Conservation (phyloP, 2,888 invertebrate genomes). For the Parnassius smintheus region DNA sequence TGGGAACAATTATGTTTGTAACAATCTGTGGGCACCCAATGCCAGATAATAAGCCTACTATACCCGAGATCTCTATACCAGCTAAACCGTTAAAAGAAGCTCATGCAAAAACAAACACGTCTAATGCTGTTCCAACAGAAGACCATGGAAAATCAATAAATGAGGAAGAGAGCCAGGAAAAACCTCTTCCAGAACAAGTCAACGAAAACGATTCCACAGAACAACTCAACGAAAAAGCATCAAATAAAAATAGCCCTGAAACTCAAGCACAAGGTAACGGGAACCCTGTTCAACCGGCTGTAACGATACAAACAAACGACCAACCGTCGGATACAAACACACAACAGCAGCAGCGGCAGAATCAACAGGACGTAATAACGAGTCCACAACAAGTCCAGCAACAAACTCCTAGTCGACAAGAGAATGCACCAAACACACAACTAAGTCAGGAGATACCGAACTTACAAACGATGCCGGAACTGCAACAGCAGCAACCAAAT, state of each 20-base stretch:
- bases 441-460: neutral
- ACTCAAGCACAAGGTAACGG: neutral
- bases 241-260: neutral
- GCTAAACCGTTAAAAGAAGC: too few relatives aligned
- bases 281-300: neutral
- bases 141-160: neutral
- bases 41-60: slow-evolving; percentile 1
- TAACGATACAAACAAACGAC: neutral
- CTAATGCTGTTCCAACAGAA: neutral
- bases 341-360: neutral
- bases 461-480: neutral
- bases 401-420: neutral
- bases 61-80: neutral
- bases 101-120: too few relatives aligned
- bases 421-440: too few relatives aligned
- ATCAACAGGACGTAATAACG: neutral
- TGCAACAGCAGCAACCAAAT: neutral
- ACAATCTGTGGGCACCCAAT: slow-evolving; percentile 4
- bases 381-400: neutral
- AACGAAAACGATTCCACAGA: neutral
- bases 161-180: neutral
- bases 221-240: neutral
- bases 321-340: neutral
- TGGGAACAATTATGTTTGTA: neutral
- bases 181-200: too few relatives aligned